These are phyloP conservation scores for Ornithoptera priamus DNA, from an alignment of 2,888 invertebrate genomes.

Conservation along the genomic window DNA sequence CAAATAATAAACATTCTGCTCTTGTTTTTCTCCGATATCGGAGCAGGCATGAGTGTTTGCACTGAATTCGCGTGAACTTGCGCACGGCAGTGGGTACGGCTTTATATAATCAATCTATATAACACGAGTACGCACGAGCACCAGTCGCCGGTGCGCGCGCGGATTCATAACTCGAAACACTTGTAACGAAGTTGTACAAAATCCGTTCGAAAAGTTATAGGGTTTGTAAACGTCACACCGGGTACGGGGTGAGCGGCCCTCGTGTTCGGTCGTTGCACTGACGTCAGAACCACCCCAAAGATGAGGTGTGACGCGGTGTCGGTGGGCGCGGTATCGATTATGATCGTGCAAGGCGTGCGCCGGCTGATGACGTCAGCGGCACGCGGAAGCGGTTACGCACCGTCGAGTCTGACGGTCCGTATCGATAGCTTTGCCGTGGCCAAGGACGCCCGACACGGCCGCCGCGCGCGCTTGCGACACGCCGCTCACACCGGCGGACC, in stretches of 20 bases:
- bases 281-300: conserved; percentile 23
- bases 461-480: conserved; percentile 46
- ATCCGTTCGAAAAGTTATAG: conserved; percentile 12
- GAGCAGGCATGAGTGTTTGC: conserved; percentile 56
- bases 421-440: conserved; percentile 32
- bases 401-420: conserved; percentile 46
- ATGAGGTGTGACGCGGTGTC: conserved; percentile 22
- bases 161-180: neutral
- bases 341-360: conserved; percentile 29
- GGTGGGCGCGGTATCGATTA: conserved; percentile 18
- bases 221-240: conserved; percentile 8
- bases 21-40: conserved; percentile 52
- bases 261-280: neutral
- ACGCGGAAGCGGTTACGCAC: conserved; percentile 69
- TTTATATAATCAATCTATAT: conserved; percentile 55
- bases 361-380: conserved; percentile 49
- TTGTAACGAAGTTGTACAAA: conserved; percentile 16
- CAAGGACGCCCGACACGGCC: conserved; percentile 36
- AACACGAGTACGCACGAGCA: conserved; percentile 3
- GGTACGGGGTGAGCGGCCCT: neutral
- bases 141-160: conserved; percentile 10
- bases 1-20: conserved; percentile 55
- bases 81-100: conserved; percentile 59
- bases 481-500: conserved; percentile 38
- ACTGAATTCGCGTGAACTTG: conserved; percentile 67